Percentiles rank a stretch among this genome's conserved stretches.
These are phyloP conservation scores for Psilanteris sp. DNA, from an alignment of 1,140 invertebrate genomes.

Conservation along the genomic window DNA sequence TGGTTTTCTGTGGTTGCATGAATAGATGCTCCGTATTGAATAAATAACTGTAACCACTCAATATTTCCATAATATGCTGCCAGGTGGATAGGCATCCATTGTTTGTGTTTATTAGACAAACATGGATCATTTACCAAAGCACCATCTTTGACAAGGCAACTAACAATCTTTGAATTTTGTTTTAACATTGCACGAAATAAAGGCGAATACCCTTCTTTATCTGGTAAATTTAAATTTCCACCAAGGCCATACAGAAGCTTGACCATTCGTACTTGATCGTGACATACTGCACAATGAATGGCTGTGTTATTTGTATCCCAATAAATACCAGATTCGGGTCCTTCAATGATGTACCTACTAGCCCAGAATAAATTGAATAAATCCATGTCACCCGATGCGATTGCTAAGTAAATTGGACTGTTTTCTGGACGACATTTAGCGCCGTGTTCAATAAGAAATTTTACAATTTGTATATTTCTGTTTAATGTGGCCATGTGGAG, in stretches of 20 bases:
- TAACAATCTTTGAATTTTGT: constrained; percentile 4
- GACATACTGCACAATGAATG: constrained; percentile 27
- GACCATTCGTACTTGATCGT: constrained; percentile 22
- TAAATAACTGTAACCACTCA: constrained; percentile 14
- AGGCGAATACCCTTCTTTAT: constrained; percentile 24
- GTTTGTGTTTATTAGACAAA: not conserved
- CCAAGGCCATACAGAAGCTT: constrained; percentile 1
- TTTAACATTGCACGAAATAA: constrained; percentile 34
- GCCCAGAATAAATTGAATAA: constrained; percentile 27
- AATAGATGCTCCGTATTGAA: constrained; percentile 37
- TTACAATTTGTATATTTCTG: constrained; percentile 8
- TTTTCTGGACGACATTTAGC: not conserved
- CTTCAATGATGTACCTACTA: constrained; percentile 6
- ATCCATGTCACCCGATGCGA: constrained; percentile 27
- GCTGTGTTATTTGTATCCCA: constrained; percentile 20
- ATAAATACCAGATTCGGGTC: not conserved
- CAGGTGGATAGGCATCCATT: constrained; percentile 43
- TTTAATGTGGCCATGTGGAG: constrained; percentile 31
- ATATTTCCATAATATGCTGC: constrained; percentile 32
- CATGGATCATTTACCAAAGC: constrained; percentile 13
- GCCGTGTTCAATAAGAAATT: constrained; percentile 6
- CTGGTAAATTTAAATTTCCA: not conserved
- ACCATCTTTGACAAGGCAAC: constrained; percentile 8
- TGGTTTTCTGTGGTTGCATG: constrained; percentile 15
- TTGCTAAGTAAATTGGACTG: constrained; percentile 31